Conservation (phyloP, 2,113 vertebrate genomes). For the Forbesichthys agassizii region DNA sequence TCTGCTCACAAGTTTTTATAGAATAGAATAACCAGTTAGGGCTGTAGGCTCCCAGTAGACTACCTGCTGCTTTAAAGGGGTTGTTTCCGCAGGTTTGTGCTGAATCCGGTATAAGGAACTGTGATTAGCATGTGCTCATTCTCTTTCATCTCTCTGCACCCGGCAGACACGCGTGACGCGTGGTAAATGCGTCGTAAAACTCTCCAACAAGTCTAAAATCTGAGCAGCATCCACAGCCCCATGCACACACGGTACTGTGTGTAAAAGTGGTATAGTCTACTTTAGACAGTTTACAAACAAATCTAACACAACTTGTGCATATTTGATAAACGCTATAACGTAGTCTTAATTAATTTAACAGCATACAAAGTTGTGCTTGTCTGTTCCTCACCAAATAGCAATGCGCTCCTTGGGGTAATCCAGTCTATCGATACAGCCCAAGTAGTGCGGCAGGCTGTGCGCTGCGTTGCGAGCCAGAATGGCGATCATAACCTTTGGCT, state of each 20-base stretch:
- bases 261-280: constrained; percentile 19
- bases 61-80: constrained; percentile 51
- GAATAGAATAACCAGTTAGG: neutral
- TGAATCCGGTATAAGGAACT: constrained; percentile 44
- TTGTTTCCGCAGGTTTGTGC: constrained; percentile 54
- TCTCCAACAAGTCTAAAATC: constrained; percentile 49
- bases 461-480: constrained; percentile 87
- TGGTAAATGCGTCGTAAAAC: constrained; percentile 53
- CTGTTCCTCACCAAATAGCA: constrained; percentile 85
- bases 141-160: constrained; percentile 69
- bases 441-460: constrained; percentile 84
- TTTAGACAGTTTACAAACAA: constrained; percentile 15
- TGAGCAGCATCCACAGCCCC: neutral
- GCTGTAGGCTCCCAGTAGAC: constrained; percentile 28
- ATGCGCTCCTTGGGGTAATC: constrained; percentile 89
- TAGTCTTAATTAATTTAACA: too few relatives aligned
- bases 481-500: constrained; percentile 87
- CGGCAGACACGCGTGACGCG: constrained; percentile 60
- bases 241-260: constrained; percentile 8
- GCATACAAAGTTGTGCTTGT: neutral
- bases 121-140: constrained; percentile 50
- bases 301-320: neutral
- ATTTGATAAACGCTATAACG: too few relatives aligned
- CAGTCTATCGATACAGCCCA: constrained; percentile 90
- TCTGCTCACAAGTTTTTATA: constrained; percentile 11